These are phyloP conservation scores for Brachionus calyciflorus DNA, from an alignment of 1,140 invertebrate genomes.

Conservation along the genomic window DNA sequence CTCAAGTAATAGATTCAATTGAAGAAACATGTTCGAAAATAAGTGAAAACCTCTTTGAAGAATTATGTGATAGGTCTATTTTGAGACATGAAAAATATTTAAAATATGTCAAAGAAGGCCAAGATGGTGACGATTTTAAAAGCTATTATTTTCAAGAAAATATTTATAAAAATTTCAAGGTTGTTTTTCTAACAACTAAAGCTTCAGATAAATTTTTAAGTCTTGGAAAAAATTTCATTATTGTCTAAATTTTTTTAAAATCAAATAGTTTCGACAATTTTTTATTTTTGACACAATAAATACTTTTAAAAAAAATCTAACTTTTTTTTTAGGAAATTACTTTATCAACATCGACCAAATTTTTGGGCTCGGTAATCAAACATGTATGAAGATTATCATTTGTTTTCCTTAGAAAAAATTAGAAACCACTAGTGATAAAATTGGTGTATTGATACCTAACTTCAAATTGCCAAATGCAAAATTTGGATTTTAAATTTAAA, in stretches of 20 bases:
- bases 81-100: background rate
- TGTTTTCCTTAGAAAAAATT: no score
- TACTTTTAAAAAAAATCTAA: no score
- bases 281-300: no score
- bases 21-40: background rate
- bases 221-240: background rate
- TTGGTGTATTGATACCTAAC: no score
- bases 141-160: background rate
- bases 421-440: no score
- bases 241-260: background rate
- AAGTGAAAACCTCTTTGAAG: background rate
- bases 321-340: no score
- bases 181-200: background rate
- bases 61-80: constrained; percentile 3
- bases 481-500: no score
- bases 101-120: background rate
- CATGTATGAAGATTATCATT: no score
- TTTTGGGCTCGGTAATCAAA: no score
- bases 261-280: no score
- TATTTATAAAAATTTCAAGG: background rate
- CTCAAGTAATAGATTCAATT: background rate
- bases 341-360: no score
- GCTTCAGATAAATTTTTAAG: background rate
- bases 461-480: no score
- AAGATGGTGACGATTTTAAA: constrained; percentile 25